Conservation (phyloP, 2,113 vertebrate genomes). For the Lepidothrix coronata region DNA sequence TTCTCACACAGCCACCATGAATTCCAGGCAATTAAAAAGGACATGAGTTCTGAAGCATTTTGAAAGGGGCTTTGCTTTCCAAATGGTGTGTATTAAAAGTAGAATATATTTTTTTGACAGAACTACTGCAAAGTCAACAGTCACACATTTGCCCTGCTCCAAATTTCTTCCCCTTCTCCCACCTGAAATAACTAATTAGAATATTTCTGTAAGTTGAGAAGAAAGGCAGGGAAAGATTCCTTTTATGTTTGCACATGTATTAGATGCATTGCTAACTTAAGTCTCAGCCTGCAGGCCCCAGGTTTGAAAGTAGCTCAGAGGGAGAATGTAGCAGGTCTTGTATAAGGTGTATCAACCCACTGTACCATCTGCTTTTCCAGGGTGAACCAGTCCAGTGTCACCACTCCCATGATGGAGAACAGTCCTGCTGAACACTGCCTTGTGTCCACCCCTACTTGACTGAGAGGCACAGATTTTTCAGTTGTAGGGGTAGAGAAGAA, state of each 20-base stretch:
- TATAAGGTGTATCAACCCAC: neutral
- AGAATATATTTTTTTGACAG: slow-evolving; percentile 40
- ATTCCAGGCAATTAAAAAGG: slow-evolving; percentile 78
- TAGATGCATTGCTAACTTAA: neutral
- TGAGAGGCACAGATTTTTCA: neutral
- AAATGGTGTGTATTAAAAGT: slow-evolving; percentile 47
- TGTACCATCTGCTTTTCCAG: neutral
- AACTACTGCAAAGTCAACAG: slow-evolving; percentile 30
- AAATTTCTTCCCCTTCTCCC: neutral
- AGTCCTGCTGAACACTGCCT: neutral
- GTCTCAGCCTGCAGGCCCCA: neutral
- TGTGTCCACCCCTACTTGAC: neutral
- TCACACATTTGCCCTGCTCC: neutral
- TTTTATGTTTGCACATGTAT: slow-evolving; percentile 8
- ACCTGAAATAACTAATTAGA: slow-evolving; percentile 21
- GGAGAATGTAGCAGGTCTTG: neutral
- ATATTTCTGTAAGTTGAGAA: neutral
- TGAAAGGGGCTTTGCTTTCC: slow-evolving; percentile 64
- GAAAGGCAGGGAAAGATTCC: neutral
- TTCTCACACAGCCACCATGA: slow-evolving; percentile 73
- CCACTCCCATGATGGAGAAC: accelerated
- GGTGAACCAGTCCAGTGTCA: neutral
- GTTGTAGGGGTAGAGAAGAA: neutral
- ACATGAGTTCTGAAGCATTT: slow-evolving; percentile 68
- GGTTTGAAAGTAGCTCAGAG: neutral